Conservation (phyloP, 37 sponge, comb jelly and placozoan genomes). For the Mnemiopsis leidyi region DNA sequence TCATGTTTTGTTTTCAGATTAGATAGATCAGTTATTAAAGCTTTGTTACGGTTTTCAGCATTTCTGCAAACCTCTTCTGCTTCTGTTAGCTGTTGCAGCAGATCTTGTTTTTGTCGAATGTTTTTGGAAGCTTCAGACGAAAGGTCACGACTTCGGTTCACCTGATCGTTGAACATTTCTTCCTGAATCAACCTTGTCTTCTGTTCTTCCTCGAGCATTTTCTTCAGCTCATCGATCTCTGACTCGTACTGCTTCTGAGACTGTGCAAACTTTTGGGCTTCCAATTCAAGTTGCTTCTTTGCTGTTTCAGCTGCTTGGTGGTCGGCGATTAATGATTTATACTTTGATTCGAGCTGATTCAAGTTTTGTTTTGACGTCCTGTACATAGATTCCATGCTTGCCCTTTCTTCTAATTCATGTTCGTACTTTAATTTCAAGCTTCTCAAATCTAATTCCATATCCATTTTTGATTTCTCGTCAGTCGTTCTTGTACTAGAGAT, state of each 20-base stretch:
- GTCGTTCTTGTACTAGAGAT: background rate
- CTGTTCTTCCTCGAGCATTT: constrained; percentile 46
- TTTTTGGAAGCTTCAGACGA: constrained; percentile 58
- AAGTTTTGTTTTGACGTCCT: constrained; percentile 20
- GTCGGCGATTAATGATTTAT: background rate
- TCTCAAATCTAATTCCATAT: constrained; percentile 14
- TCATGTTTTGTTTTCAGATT: constrained; percentile 47
- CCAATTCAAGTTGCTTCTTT: background rate
- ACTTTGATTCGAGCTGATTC: constrained; percentile 20
- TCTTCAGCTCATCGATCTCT: constrained; percentile 36
- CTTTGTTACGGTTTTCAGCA: constrained; percentile 58
- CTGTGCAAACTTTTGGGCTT: constrained; percentile 15
- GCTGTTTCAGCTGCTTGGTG: background rate
- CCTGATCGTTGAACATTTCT: constrained; percentile 64
- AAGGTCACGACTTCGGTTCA: constrained; percentile 13
- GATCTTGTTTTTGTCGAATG: constrained; percentile 51
- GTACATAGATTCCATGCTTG: constrained; percentile 4
- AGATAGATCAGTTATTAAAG: background rate
- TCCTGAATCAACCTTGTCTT: constrained; percentile 53
- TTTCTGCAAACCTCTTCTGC: constrained; percentile 64
- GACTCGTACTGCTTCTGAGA: background rate
- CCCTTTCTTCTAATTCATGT: constrained; percentile 42
- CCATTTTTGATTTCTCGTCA: constrained; percentile 56
- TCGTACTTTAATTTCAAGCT: constrained; percentile 38
- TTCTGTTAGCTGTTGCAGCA: constrained; percentile 40